Percentiles rank a stretch among this genome's conserved stretches.
phyloP scores from a whole-genome alignment of 2,888 invertebrate genomes.

The Agonum fuliginosum region DNA sequence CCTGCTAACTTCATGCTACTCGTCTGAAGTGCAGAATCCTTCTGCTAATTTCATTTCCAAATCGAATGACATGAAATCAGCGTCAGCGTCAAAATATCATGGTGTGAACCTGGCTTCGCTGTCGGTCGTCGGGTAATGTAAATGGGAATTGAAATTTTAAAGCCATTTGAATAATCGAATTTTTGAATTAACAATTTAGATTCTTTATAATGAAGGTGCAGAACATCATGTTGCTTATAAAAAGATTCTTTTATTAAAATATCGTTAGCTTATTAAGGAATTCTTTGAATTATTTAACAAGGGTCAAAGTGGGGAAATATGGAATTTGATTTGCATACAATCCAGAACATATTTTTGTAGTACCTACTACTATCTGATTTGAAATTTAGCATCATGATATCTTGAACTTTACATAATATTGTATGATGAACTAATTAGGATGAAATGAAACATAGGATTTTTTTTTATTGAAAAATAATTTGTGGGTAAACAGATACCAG shows the following conservation, averaged over 20 bases:
- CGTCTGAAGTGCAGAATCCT: not conserved
- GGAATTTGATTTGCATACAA: no score
- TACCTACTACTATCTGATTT: no score
- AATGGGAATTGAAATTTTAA: slow-evolving; percentile 14
- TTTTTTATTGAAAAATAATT: no score
- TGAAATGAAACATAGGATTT: no score
- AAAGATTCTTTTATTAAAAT: slow-evolving; percentile 38
- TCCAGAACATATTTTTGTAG: no score
- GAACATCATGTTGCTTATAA: slow-evolving; percentile 15
- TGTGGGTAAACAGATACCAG: no score
- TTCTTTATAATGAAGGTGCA: slow-evolving; percentile 30
- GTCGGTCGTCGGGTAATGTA: not conserved
- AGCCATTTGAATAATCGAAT: slow-evolving; percentile 48
- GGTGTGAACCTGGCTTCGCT: slow-evolving; percentile 2
- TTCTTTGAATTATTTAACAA: slow-evolving; percentile 30
- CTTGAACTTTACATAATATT: no score
- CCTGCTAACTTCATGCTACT: not conserved
- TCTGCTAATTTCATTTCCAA: slow-evolving; percentile 14
- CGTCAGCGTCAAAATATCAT: not conserved
- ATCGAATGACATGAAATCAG: not conserved
- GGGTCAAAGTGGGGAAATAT: not conserved
- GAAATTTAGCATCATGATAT: no score
- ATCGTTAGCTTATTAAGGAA: slow-evolving; percentile 35
- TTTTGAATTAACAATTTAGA: slow-evolving; percentile 48
- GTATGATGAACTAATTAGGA: no score